These are phyloP conservation scores for Syngnathus acus DNA, from an alignment of 2,797 vertebrate species.

Conservation along the genomic window DNA sequence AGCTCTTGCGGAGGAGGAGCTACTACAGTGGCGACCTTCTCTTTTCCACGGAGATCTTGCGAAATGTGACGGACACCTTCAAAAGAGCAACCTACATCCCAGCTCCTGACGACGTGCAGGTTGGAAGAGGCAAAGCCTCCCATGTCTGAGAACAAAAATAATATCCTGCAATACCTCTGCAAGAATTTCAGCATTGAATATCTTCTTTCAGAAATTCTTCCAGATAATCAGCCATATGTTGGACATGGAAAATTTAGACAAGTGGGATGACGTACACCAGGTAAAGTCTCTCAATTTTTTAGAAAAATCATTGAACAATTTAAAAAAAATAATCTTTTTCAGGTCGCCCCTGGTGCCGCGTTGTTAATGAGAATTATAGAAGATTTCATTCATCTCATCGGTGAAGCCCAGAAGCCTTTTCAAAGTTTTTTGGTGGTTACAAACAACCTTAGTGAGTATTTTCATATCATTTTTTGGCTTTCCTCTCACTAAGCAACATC, in stretches of 20 bases:
- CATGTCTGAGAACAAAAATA: not conserved
- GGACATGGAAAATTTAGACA: conserved; percentile 88
- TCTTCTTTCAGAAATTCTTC: conserved; percentile 85
- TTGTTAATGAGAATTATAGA: conserved; percentile 92
- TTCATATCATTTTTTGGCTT: not conserved
- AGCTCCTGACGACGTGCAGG: conserved; percentile 94
- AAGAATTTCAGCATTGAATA: not conserved
- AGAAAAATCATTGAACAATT: too few species aligned
- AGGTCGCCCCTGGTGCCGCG: conserved; percentile 91
- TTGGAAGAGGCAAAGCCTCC: conserved; percentile 31
- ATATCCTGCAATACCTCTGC: not conserved
- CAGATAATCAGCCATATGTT: conserved; percentile 97
- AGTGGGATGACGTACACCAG: conserved; percentile 96
- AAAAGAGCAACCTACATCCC: conserved; percentile 98
- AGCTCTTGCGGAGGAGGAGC: conserved; percentile 88
- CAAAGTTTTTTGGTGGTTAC: conserved; percentile 95
- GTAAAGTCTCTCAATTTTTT: conserved; percentile 55
- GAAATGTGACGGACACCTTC: conserved; percentile 99
- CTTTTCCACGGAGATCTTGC: conserved; percentile 98
- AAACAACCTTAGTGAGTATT: conserved; percentile 87
- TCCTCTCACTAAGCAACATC: too few species aligned
- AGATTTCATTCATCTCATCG: conserved; percentile 96
- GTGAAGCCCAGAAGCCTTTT: conserved; percentile 91
- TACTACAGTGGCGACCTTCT: conserved; percentile 98
- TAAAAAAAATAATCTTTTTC: not conserved